Conservation (phyloP, 2,797 vertebrate genomes). For the Danio jaintianensis region DNA sequence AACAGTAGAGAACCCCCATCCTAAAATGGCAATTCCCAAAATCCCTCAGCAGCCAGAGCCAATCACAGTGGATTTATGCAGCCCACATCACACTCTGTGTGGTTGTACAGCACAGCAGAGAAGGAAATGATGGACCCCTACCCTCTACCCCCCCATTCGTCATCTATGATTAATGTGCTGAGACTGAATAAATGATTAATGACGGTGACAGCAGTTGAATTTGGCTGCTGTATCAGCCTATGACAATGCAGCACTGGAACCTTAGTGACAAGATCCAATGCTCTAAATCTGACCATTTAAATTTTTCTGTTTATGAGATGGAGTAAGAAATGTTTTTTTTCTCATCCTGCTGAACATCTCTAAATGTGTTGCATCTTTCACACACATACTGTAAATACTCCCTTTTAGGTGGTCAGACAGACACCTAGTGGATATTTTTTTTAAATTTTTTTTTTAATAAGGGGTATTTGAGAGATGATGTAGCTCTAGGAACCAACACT, state of each 20-base stretch:
- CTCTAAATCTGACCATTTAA: conserved; percentile 29
- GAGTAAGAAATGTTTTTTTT: conserved; percentile 28
- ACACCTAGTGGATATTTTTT: conserved; percentile 31
- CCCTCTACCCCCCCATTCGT: conserved; percentile 62
- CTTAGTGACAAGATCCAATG: conserved; percentile 52
- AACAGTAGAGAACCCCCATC: conserved; percentile 32
- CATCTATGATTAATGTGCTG: conserved; percentile 81
- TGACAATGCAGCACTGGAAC: conserved; percentile 38
- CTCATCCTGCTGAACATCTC: conserved; percentile 42
- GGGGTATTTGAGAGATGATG: conserved; percentile 67
- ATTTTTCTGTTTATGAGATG: conserved; percentile 5
- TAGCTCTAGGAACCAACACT: conserved; percentile 70
- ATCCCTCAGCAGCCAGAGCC: conserved; percentile 54
- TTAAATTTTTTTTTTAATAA: conserved; percentile 34
- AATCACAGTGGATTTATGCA: conserved; percentile 55
- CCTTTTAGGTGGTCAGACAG: conserved; percentile 20
- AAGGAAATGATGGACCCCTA: conserved; percentile 33
- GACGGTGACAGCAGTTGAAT: conserved; percentile 45
- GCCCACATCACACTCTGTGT: conserved; percentile 50
- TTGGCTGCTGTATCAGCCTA: conserved; percentile 49
- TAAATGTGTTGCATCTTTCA: conserved; percentile 32
- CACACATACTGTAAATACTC: background rate
- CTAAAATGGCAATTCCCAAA: conserved; percentile 48
- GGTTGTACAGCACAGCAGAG: conserved; percentile 43
- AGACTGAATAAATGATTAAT: conserved; percentile 83